phyloP scores from a whole-genome alignment of 2,113 vertebrate species.

The Proterorhinus semilunaris region DNA sequence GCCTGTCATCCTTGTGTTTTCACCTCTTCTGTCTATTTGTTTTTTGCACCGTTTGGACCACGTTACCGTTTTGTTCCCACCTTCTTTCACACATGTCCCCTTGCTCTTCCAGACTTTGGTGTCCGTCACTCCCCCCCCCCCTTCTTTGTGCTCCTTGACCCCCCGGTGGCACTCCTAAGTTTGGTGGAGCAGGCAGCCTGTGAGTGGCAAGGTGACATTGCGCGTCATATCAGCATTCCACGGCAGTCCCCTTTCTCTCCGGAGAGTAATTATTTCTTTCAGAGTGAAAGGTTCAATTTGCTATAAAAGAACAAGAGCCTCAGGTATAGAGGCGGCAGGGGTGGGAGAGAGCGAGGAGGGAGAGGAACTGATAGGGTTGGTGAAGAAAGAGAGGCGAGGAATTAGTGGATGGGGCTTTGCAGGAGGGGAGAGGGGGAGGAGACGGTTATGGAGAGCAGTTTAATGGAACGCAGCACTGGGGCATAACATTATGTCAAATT shows the following conservation, averaged over 20 bases:
- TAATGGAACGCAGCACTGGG: conserved; percentile 58
- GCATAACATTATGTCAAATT: conserved; percentile 63
- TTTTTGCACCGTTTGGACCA: conserved; percentile 23
- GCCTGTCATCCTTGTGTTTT: conserved; percentile 38
- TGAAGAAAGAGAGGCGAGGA: conserved; percentile 16
- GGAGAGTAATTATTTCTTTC: conserved; percentile 89
- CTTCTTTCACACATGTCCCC: conserved; percentile 17
- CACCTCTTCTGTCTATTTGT: conserved; percentile 41
- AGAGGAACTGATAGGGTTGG: conserved; percentile 62
- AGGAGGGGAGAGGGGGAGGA: conserved; percentile 36
- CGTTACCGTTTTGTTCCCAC: conserved; percentile 19
- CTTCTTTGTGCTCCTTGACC: conserved; percentile 44
- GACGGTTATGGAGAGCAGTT: conserved; percentile 37
- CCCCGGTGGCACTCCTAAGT: conserved; percentile 43
- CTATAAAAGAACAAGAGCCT: conserved; percentile 83
- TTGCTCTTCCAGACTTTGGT: conserved; percentile 43
- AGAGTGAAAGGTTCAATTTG: conserved; percentile 88
- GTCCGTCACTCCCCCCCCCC: conserved; percentile 49
- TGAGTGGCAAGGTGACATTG: conserved; percentile 93
- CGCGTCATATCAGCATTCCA: conserved; percentile 84
- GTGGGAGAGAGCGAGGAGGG: conserved; percentile 51
- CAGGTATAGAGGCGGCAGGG: conserved; percentile 70
- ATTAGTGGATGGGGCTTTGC: conserved; percentile 15
- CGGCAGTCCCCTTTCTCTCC: conserved; percentile 80
- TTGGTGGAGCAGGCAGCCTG: conserved; percentile 66